Base-by-base conservation (phyloP, 1,140 invertebrate genomes). In the Magallana angulata region DNA sequence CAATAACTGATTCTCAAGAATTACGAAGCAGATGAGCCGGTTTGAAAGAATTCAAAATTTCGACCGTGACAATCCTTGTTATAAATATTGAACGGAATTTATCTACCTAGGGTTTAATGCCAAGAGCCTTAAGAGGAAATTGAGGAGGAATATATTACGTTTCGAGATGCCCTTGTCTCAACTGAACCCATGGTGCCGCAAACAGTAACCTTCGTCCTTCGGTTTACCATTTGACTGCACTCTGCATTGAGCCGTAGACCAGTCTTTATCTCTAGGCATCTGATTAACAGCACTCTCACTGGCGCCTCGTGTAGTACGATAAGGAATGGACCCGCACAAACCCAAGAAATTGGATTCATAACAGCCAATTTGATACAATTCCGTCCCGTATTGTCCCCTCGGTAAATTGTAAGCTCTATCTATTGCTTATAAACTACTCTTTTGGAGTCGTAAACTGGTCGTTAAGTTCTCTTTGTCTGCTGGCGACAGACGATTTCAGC, bases 321-420 rank as follows among this genome's bases (percentile, higher is more conserved):
- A 48, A 48, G 36, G 36, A 48, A 48, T 48, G 36, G 36, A 48
- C 36, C 36, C 36, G 36, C 36, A 48, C 24, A 30, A 76, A 76
- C 36, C 68, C 24, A 7, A 76, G 68, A 18, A 76, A 76, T 76
- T 48, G 68, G 68, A 76, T 30, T 30, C 18, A 76, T 11, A 30
- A 24, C 11, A 76, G 68, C 68, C 68, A 76, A 76, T 76, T 71
- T 76, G 6, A 30, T 30, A 76, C 18, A 76, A 76, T 76, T 12
- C 24, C 68, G 7, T 30, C 36, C 24, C 24, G 36, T 18, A 76
- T 30, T 30, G 68, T 12, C 68, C 36, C 68, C 24, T 8, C 12
- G 68, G 68, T 30, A 76, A 30, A 12, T 76, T 30, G 24, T 30
- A 76, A 30, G 24, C 12, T 30, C 68, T 30, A 30, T 12, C 11